Evolutionary conservation across 2,113 vertebrate genomes (phyloP).

Genomic region (Albula goreensis): DNA sequence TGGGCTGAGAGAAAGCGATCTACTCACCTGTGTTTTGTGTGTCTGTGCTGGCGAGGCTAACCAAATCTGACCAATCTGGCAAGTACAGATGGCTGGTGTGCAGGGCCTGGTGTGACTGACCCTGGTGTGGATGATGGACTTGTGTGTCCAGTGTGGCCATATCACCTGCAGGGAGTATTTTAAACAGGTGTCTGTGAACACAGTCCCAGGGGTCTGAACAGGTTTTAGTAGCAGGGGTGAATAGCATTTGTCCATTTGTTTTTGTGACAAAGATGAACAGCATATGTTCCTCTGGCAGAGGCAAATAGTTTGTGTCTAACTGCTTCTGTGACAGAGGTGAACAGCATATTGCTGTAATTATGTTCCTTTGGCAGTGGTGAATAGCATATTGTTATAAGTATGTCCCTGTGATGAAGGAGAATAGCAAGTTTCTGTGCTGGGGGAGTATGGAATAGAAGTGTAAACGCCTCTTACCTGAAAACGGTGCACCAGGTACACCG

Average conservation of each 20-base stretch:
- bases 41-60: constrained; percentile 86
- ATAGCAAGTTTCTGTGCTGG: background rate
- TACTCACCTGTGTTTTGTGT: constrained; percentile 86
- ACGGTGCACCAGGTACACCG: constrained; percentile 52
- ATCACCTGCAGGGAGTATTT: constrained; percentile 67
- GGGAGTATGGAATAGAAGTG: background rate
- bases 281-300: background rate
- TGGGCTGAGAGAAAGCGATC: background rate
- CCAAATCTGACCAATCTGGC: constrained; percentile 76
- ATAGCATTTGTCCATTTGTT: background rate
- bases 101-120: constrained; percentile 73
- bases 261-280: background rate
- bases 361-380: background rate
- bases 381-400: constrained; percentile 39
- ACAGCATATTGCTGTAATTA: too few species aligned
- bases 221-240: background rate
- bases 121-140: constrained; percentile 76
- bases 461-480: background rate
- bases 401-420: constrained; percentile 12
- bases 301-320: background rate
- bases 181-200: background rate
- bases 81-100: constrained; percentile 80
- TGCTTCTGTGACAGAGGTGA: background rate
- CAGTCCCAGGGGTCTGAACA: too few species aligned
- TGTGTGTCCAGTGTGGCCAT: constrained; percentile 77